Conservation (phyloP, 2,888 invertebrate genomes). For the Amorpha juglandis region DNA sequence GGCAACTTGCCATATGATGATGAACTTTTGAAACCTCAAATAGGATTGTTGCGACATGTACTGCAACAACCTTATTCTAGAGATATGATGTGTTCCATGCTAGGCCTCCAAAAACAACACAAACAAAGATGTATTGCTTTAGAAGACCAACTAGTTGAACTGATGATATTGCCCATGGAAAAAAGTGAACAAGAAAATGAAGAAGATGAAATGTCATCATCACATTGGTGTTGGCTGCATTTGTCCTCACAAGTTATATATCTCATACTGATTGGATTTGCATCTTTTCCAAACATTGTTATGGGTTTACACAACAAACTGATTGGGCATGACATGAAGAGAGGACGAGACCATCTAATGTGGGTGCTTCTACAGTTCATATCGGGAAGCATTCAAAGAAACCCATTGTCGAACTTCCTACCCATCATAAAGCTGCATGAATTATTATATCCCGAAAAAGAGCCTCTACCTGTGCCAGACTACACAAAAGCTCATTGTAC, state of each 20-base stretch:
- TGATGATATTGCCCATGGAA: conserved; percentile 96
- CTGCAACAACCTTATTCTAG: conserved; percentile 97
- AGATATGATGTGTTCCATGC: conserved; percentile 98
- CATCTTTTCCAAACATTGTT: conserved; percentile 96
- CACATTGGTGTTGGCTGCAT: conserved; percentile 96
- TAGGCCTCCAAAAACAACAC: conserved; percentile 96
- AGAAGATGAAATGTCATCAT: conserved; percentile 85
- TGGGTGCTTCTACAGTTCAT: conserved; percentile 99
- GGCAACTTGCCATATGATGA: conserved; percentile 94
- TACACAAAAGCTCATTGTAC: conserved; percentile 93
- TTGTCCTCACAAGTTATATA: conserved; percentile 97
- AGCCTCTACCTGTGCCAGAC: conserved; percentile 95
- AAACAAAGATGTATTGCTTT: conserved; percentile 94
- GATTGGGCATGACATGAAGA: conserved; percentile 90
- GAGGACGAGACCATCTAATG: conserved; percentile 99
- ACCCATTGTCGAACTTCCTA: conserved; percentile 93
- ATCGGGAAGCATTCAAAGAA: conserved; percentile 97
- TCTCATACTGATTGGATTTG: conserved; percentile 96
- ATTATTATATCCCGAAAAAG: conserved; percentile 95
- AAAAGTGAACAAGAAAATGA: conserved; percentile 89
- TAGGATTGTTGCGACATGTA: conserved; percentile 93
- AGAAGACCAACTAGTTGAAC: conserved; percentile 96
- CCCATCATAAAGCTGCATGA: conserved; percentile 96
- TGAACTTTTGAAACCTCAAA: conserved; percentile 94
- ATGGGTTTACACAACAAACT: conserved; percentile 94